These are phyloP conservation scores for Drosophila neocordata DNA, from an alignment of 1,140 invertebrate genomes.

Conservation along the genomic window DNA sequence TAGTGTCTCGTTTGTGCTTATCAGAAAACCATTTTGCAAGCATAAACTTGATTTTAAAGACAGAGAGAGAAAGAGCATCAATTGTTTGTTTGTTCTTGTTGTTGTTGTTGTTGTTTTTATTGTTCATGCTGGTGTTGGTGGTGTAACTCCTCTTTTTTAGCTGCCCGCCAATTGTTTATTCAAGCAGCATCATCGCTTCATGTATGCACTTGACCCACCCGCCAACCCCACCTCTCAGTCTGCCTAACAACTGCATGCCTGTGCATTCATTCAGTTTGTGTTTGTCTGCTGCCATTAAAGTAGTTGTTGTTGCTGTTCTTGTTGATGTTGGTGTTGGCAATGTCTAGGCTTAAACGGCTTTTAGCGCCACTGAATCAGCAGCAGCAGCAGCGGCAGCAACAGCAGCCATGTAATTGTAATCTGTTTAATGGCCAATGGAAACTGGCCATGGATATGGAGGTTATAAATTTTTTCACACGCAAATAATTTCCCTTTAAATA, in stretches of 20 bases:
- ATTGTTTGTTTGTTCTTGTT: too few species aligned
- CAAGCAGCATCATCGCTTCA: constrained; percentile 58
- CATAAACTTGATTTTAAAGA: constrained; percentile 70
- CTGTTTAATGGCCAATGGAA: constrained; percentile 65
- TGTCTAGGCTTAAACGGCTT: constrained; percentile 66
- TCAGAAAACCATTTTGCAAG: constrained; percentile 52
- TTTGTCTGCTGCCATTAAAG: constrained; percentile 40
- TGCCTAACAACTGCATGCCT: constrained; percentile 28
- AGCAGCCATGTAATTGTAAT: constrained; percentile 47
- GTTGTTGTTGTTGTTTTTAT: constrained; percentile 37
- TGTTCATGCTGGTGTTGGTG: neutral
- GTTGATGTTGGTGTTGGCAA: constrained; percentile 30
- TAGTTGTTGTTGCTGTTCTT: constrained; percentile 24
- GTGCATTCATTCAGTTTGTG: constrained; percentile 63
- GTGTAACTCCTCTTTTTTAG: constrained; percentile 2
- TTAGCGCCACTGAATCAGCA: constrained; percentile 67
- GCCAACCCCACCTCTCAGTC: neutral
- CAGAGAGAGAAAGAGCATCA: constrained; percentile 20
- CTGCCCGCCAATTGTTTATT: constrained; percentile 73
- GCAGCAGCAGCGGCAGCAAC: constrained; percentile 52
- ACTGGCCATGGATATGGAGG: constrained; percentile 6
- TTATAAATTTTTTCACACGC: constrained; percentile 5
- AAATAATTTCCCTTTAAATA: constrained; percentile 30
- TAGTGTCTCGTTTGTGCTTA: constrained; percentile 37
- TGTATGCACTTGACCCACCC: constrained; percentile 27